Base-by-base conservation (phyloP, 2,797 vertebrate species). In the Diceros bicornis region DNA sequence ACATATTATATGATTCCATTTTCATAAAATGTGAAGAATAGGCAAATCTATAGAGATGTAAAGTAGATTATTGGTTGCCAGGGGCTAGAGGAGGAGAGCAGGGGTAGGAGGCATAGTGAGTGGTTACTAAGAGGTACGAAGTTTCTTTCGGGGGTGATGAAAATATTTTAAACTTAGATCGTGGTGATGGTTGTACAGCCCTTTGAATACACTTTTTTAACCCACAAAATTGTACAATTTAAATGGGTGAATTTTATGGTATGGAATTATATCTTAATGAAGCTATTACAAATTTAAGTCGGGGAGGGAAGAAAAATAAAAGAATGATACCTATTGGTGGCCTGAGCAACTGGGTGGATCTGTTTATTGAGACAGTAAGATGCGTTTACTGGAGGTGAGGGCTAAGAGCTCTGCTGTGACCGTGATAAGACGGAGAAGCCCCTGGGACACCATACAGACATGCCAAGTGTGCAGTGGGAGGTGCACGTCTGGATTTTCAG, bases 391-490 rank as follows among this genome's bases (percentile, higher is more conserved):
- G 29, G 27, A 5, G 18, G 0, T 29, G 23, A 78, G 32, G 71
- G 25, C 4, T 10, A 4, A 11, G 34, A 47, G n/a, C 13, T 71
- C 0, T 2, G 1, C 55, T 69, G 13, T 14, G n/a, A 47, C 13
- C 4, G 0, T 0, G 6, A 1, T 1, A 12, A 52, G 25, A 6
- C 7, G 55, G 7, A 1, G 37, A 79, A 44, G 6, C 34, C 74
- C 55, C 23, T 2, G 34, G 34, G 13, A 6, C 0, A 2, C 2
- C 10, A 34, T 10, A 6, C 1, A 74, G 66, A 64, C 10, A 6
- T 8, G 7, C 27, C 23, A 17, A 32, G 23, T 0, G 0, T 16
- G 12, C 6, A 4, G 20, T 7, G 10, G 4, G 9, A 8, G 1
- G 2, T 57, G 4, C 18, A 21, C 29, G 41, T 61, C 9, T 17